A percentile compares a stretch with the other conserved stretches of the same genome.
These are phyloP conservation scores for Habrosyne pyritoides DNA, from an alignment of 2,888 invertebrate genomes.

Conservation along the genomic window DNA sequence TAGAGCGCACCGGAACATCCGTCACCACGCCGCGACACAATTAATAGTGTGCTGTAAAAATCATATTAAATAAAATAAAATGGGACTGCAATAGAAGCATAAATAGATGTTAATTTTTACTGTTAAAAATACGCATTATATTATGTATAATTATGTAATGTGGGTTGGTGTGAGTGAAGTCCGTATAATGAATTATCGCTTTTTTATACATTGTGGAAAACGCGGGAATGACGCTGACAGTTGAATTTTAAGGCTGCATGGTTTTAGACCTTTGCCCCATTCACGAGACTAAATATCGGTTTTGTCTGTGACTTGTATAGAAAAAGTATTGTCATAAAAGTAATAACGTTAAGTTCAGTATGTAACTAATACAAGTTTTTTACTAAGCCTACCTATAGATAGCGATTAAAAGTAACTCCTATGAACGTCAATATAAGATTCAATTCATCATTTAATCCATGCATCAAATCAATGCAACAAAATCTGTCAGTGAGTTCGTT, in stretches of 20 bases:
- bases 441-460: neutral
- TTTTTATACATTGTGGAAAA: constrained; percentile 47
- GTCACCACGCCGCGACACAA: constrained; percentile 50
- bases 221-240: constrained; percentile 46
- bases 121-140: constrained; percentile 63
- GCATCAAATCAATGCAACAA: constrained; percentile 10
- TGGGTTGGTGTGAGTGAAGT: constrained; percentile 70
- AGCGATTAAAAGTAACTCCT: neutral
- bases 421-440: neutral
- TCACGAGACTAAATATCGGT: constrained; percentile 25
- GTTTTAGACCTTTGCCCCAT: constrained; percentile 16
- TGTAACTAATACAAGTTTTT: neutral
- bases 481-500: constrained; percentile 37
- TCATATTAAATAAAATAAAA: constrained; percentile 24
- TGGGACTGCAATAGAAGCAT: constrained; percentile 67
- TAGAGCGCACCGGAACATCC: constrained; percentile 61
- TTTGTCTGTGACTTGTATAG: constrained; percentile 18
- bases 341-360: neutral
- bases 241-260: constrained; percentile 16
- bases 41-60: constrained; percentile 59
- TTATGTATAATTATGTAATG: constrained; percentile 50
- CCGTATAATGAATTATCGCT: constrained; percentile 60
- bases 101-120: constrained; percentile 69
- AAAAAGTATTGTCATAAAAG: neutral
- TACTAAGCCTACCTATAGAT: neutral